Evolutionary conservation across 2,888 invertebrate species (phyloP), one percentile per base, ranked within the genome.

Genomic region (Diarsia dahlii): DNA sequence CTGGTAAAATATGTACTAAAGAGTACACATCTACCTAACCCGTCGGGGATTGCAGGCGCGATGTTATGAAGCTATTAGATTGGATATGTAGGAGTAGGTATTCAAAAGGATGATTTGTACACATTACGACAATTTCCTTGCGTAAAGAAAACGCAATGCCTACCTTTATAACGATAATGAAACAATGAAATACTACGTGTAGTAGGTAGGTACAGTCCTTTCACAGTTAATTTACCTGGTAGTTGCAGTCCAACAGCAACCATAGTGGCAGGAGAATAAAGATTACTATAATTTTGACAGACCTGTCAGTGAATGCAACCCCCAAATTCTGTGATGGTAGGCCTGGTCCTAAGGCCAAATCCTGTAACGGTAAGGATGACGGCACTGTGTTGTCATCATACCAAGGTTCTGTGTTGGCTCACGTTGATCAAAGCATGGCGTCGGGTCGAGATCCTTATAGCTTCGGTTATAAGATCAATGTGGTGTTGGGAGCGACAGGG

Each of bases 161-260:
- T 58, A 28, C 28, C 58, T 58, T 2, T 20, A 28, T 15, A 12
- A 28, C 28, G 3, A 9, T 39, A 70, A 71, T 50, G n/a, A 71
- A 81, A 60, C 34, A 68, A 45, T 50, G 9, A 48, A 63, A 80
- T 46, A 52, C 13, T 23, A 34, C 46, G 8, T 60, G 28, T 13
- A 23, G 64, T 28, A 28, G 28, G 18, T 13, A 23, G 58, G 60
- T 60, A 45, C 23, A 28, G 18, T 34, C 28, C 28, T 9, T 60
- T 28, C 28, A 18, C 9, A 34, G 15, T 28, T 34, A 28, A 18
- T 60, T 60, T 60, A 34, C 58, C 58, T 60, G 1, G 28, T 18
- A 34, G 58, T 9, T 18, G 58, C 3, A 34, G 18, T 18, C 10
- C 60, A 34, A 60, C 28, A 60, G 18, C 18, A 4, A 34, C 18